Conservation (phyloP, 2,888 invertebrate species). For the Stenurella melanura region DNA sequence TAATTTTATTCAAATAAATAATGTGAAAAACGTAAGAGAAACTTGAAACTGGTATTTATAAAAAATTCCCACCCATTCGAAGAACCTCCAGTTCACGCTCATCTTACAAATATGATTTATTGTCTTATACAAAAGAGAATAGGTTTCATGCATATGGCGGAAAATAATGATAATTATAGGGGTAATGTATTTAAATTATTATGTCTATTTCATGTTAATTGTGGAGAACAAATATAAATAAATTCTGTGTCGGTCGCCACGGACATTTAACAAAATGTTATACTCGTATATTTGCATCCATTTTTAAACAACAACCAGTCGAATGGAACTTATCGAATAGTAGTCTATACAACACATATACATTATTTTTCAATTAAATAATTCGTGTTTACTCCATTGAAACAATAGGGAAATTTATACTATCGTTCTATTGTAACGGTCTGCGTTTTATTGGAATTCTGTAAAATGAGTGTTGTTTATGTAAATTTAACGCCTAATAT, state of each 20-base stretch:
- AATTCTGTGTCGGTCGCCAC: neutral
- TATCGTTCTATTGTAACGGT: neutral
- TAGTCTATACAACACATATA: neutral
- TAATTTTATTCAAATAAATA: too few species aligned
- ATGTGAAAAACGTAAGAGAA: too few species aligned
- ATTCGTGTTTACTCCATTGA: neutral
- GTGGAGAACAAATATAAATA: neutral
- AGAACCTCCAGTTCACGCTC: too few species aligned
- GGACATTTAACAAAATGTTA: neutral
- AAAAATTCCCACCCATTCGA: too few species aligned
- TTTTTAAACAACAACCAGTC: constrained; percentile 2
- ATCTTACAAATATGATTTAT: neutral
- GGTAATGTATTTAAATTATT: neutral
- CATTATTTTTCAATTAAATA: constrained; percentile 7
- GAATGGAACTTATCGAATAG: neutral
- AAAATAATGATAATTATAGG: neutral
- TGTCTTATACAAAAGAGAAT: neutral
- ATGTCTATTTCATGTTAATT: neutral
- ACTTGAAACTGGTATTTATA: too few species aligned
- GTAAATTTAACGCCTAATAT: neutral
- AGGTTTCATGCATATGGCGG: neutral
- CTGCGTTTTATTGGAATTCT: neutral
- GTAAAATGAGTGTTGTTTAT: neutral
- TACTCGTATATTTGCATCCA: neutral
- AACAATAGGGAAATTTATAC: neutral